Evolutionary conservation across 2,797 vertebrate genomes (phyloP).

Genomic region (Oreochromis grahami): DNA sequence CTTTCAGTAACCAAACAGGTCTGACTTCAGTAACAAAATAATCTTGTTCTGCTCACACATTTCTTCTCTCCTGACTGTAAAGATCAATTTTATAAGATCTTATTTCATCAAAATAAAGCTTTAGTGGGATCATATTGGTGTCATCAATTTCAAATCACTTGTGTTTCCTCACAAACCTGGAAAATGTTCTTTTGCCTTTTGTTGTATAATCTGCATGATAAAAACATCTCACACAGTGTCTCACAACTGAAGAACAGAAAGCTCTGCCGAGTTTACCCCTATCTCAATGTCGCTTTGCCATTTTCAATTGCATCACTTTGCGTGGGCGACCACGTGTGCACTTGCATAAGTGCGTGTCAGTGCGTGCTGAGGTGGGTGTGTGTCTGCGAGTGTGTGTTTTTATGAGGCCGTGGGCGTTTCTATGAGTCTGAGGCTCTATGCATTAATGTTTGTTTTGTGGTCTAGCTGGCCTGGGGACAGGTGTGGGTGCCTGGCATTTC

Average conservation of each 20-base stretch:
- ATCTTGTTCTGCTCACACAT: not conserved
- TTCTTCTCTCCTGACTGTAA: not conserved
- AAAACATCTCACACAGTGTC: not conserved
- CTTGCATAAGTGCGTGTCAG: conserved; percentile 18
- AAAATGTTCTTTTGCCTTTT: not conserved
- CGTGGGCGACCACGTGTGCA: conserved; percentile 15
- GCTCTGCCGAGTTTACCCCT: not conserved
- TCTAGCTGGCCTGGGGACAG: conserved; percentile 31
- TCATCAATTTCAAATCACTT: not conserved
- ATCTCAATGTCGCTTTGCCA: conserved; percentile 40
- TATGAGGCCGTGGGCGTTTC: conserved; percentile 11
- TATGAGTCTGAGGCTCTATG: not conserved
- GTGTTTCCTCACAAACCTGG: not conserved
- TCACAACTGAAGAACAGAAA: not conserved
- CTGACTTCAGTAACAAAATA: not conserved
- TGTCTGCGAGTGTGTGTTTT: not conserved
- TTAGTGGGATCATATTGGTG: not conserved
- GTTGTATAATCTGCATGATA: not conserved
- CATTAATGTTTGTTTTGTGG: not conserved
- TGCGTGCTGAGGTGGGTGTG: not conserved
- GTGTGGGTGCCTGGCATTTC: conserved; percentile 57
- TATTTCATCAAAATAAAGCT: not conserved
- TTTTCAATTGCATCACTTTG: conserved; percentile 40
- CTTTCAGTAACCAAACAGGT: not conserved
- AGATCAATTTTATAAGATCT: not conserved